phyloP scores from a whole-genome alignment of 2,113 vertebrate species.

The Kryptolebias marmoratus region DNA sequence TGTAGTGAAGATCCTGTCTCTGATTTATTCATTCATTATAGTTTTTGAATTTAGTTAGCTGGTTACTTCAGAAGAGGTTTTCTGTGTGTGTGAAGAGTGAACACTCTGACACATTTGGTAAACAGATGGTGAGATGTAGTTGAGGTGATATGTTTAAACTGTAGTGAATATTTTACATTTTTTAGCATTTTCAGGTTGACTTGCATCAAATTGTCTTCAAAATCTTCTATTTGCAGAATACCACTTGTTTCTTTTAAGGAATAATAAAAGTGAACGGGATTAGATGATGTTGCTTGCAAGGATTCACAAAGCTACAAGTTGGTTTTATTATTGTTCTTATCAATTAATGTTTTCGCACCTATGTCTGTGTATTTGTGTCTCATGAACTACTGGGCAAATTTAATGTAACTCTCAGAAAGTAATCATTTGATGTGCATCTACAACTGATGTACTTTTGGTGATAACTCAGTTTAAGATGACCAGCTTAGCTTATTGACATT shows the following conservation, averaged over 20 bases:
- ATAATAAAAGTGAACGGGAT: conserved; percentile 23
- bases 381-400: no score
- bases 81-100: background rate
- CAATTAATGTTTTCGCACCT: no score
- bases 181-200: conserved; percentile 28
- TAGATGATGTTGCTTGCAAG: background rate
- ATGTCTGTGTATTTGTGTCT: no score
- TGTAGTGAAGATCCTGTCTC: conserved; percentile 44
- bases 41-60: conserved; percentile 40
- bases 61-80: conserved; percentile 23
- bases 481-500: no score
- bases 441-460: no score
- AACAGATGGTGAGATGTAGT: conserved; percentile 10
- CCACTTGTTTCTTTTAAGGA: conserved; percentile 16
- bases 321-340: no score
- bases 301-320: background rate
- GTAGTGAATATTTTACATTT: conserved; percentile 11
- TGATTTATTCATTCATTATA: conserved; percentile 51
- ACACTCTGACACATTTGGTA: conserved; percentile 13
- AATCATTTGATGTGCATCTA: no score
- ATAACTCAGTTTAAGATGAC: no score
- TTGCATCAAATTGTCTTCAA: no score
- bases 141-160: conserved; percentile 11
- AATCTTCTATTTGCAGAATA: conserved; percentile 6
- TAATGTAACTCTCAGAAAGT: no score